phyloP scores from a whole-genome alignment of 1,140 invertebrate species.

The Heliconius eleuchia region DNA sequence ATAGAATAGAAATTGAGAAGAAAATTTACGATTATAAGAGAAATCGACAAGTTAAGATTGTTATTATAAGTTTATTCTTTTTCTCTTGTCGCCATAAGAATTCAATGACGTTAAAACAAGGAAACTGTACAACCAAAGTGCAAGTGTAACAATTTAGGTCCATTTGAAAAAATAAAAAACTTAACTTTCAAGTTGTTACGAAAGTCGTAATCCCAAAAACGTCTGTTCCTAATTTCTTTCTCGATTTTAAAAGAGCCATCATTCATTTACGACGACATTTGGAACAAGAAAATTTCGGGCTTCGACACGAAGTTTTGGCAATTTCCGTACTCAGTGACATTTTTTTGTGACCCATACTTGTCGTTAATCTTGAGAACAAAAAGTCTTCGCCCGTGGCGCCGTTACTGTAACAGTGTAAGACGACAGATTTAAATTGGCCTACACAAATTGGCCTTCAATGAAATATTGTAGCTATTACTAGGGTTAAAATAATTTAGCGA shows the following conservation, averaged over 20 bases:
- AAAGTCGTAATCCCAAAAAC: constrained; percentile 75
- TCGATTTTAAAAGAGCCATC: constrained; percentile 78
- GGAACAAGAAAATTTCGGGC: constrained; percentile 76
- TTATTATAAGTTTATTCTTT: no score
- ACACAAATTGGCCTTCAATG: constrained; percentile 51
- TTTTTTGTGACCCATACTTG: constrained; percentile 74
- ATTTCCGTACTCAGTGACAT: constrained; percentile 73
- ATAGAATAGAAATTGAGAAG: no score
- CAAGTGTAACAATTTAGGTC: constrained; percentile 30
- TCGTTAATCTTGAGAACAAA: constrained; percentile 78
- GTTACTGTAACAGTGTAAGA: constrained; percentile 66
- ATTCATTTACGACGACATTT: constrained; percentile 78
- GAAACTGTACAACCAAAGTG: constrained; percentile 5
- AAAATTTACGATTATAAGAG: neutral
- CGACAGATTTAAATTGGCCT: constrained; percentile 69
- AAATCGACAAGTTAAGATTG: no score
- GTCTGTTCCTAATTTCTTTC: constrained; percentile 78
- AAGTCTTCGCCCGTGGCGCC: constrained; percentile 62
- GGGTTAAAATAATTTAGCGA: constrained; percentile 33
- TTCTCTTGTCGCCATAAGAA: neutral
- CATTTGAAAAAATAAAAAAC: constrained; percentile 48
- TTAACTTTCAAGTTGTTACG: constrained; percentile 61
- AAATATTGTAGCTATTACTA: constrained; percentile 44
- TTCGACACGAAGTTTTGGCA: constrained; percentile 77
- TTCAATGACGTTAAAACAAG: neutral